Percentiles rank a stretch among this genome's conserved stretches.
Evolutionary conservation across 2,888 invertebrate genomes (phyloP).

Genomic region (Scotopteryx bipunctaria): DNA sequence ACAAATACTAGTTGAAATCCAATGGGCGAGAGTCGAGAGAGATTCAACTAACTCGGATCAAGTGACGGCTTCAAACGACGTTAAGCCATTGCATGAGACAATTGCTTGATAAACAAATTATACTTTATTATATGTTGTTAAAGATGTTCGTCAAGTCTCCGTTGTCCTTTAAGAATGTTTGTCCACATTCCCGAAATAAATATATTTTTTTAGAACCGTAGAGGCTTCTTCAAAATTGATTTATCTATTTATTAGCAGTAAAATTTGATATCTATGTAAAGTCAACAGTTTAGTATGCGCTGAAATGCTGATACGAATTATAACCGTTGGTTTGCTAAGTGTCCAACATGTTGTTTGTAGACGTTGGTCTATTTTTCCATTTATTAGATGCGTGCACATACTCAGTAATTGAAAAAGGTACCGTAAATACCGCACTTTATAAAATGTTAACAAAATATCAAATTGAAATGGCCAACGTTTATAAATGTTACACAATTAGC

Average conservation of each 20-base stretch:
- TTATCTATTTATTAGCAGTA: slow-evolving; percentile 31
- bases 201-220: slow-evolving; percentile 17
- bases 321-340: slow-evolving; percentile 38
- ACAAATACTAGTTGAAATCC: too few relatives aligned
- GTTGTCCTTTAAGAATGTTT: not conserved
- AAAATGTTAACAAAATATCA: not conserved
- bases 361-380: slow-evolving; percentile 14
- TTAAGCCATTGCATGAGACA: too few relatives aligned
- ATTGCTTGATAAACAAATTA: too few relatives aligned
- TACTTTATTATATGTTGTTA: too few relatives aligned
- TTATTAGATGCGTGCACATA: too few relatives aligned
- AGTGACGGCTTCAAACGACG: too few relatives aligned
- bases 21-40: slow-evolving; percentile 14
- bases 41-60: slow-evolving; percentile 3
- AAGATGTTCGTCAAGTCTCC: slow-evolving; percentile 9
- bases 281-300: slow-evolving; percentile 33
- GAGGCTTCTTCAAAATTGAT: slow-evolving; percentile 29
- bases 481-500: slow-evolving; percentile 14
- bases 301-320: slow-evolving; percentile 40
- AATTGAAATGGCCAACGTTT: slow-evolving; percentile 19
- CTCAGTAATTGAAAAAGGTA: too few relatives aligned
- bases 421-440: too few relatives aligned
- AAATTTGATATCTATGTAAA: slow-evolving; percentile 24
- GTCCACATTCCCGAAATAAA: not conserved
- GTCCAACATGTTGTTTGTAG: slow-evolving; percentile 26